Conservation (phyloP, 1,140 invertebrate genomes). For the Procambarus virginalis region DNA sequence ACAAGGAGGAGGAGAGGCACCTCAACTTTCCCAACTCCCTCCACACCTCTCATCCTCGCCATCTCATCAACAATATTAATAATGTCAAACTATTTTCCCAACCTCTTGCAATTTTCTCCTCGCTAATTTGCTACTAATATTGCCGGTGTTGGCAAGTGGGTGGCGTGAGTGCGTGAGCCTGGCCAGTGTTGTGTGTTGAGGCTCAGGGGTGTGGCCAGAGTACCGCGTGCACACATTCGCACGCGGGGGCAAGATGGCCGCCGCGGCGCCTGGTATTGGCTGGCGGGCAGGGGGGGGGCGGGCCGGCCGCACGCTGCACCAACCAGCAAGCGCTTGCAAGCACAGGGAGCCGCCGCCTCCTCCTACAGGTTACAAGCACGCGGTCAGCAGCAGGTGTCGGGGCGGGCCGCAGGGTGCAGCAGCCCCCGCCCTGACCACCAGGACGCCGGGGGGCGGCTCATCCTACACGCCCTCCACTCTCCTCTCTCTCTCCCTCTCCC, state of each 20-base stretch:
- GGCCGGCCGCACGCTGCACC: not conserved
- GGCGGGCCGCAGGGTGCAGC: not conserved
- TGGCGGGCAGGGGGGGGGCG: slow-evolving; percentile 16
- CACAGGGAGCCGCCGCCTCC: slow-evolving; percentile 41
- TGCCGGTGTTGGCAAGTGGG: not conserved
- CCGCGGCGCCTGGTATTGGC: slow-evolving; percentile 11
- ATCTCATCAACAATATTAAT: not conserved
- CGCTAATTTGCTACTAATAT: not conserved
- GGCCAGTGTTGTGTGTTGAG: not conserved
- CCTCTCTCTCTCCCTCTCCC: not conserved
- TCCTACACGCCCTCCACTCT: not conserved
- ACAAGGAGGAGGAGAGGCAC: not conserved
- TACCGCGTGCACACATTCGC: slow-evolving; percentile 39
- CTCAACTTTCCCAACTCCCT: not conserved
- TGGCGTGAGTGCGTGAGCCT: not conserved
- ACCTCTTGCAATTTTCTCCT: not conserved
- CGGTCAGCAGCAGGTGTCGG: slow-evolving; percentile 38
- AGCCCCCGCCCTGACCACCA: slow-evolving; percentile 22
- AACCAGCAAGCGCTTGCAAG: slow-evolving; percentile 60
- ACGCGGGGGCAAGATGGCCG: slow-evolving; percentile 61
- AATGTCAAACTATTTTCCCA: not conserved
- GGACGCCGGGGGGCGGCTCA: not conserved
- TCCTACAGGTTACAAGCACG: slow-evolving; percentile 51
- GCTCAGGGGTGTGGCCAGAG: slow-evolving; percentile 9
- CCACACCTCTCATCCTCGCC: not conserved